Percentiles rank a stretch among this genome's conserved stretches.
Conservation (phyloP, 2,113 vertebrate species). For the Coreoperca whiteheadi region DNA sequence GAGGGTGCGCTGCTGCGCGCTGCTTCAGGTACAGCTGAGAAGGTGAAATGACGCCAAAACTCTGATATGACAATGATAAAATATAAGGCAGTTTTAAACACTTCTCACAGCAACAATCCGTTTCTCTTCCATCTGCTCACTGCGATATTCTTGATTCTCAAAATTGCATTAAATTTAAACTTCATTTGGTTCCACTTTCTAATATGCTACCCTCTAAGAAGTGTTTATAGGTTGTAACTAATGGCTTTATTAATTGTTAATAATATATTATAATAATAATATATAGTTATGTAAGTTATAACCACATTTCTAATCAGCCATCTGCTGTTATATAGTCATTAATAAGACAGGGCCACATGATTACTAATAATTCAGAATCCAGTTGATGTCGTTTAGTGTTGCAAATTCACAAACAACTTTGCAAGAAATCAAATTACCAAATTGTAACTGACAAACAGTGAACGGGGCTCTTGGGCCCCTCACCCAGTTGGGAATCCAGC, state of each 20-base stretch:
- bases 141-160: neutral
- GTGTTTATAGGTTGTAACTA: neutral
- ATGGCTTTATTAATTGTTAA: neutral
- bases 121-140: neutral
- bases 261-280: no score
- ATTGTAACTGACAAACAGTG: no score
- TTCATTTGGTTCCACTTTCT: no score
- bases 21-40: neutral
- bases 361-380: no score
- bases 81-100: neutral
- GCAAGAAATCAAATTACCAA: no score
- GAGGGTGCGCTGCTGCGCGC: neutral
- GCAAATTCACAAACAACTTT: no score
- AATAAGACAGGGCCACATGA: no score
- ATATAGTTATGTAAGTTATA: neutral
- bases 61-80: neutral
- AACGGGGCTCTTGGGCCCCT: no score
- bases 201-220: neutral
- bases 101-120: neutral
- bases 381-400: no score
- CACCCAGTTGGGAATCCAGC: no score
- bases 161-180: no score
- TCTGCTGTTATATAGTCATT: neutral
- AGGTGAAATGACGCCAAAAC: neutral
- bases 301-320: neutral